These are phyloP conservation scores for Machimus rusticus DNA, from an alignment of 2,888 invertebrate species.

Conservation along the genomic window DNA sequence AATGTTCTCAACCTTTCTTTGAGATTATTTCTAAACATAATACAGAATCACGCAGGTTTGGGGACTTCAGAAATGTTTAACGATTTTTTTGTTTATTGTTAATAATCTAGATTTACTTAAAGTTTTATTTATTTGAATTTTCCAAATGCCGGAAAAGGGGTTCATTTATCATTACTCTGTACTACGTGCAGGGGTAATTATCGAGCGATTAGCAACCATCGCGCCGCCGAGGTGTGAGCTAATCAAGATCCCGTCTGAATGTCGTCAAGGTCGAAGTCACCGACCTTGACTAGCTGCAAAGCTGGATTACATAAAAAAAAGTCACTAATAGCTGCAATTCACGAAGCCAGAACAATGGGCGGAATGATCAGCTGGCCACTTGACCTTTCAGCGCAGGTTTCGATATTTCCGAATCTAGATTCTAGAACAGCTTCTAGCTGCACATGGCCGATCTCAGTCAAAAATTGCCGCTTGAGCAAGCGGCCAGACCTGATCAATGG, in stretches of 20 bases:
- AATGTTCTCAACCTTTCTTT: no score
- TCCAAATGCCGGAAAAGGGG: not conserved
- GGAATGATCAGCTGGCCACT: not conserved
- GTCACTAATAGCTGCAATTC: not conserved
- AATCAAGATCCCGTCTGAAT: not conserved
- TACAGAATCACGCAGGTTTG: no score
- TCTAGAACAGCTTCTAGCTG: not conserved
- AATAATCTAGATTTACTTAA: not conserved
- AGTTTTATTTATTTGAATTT: not conserved
- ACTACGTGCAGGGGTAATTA: not conserved
- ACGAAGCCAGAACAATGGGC: not conserved
- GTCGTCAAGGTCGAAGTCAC: not conserved
- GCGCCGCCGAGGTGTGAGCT: not conserved
- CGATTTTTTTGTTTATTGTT: not conserved
- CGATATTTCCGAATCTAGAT: not conserved
- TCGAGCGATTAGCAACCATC: not conserved
- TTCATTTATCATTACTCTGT: not conserved
- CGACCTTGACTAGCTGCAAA: not conserved
- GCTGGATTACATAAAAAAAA: not conserved
- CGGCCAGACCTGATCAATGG: not conserved
- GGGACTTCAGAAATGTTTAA: not conserved
- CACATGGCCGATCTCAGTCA: not conserved
- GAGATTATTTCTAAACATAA: no score
- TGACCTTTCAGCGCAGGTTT: not conserved
- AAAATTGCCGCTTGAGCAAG: not conserved